Evolutionary conservation across 1,140 invertebrate species (phyloP), one percentile per base, ranked within the genome.

Genomic region (Caenorhabditis inopinata): DNA sequence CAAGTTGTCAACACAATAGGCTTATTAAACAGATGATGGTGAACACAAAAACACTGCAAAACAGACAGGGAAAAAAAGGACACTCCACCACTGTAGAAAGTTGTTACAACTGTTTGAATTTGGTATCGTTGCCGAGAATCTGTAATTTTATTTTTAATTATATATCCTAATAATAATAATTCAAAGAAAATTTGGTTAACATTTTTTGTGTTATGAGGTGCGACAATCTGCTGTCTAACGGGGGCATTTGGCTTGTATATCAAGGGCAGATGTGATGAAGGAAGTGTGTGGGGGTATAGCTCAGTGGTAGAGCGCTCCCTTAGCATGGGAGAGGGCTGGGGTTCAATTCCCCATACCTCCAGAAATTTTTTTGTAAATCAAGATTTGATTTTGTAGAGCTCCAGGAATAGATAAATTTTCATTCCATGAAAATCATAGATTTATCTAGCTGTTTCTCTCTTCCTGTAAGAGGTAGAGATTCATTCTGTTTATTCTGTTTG

Each of bases 101-200:
- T 85, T 93, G 92, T 87, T 93, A 93, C 93, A 93, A 94, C 88
- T 94, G 93, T 32, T 84, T 92, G 92, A 74, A 92, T 91, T 74
- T 91, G 87, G 78, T 93, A 92, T 46, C 91, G 89, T 49, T 91
- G 84, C 93, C 92, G 83, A 93, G 92, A 81, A 93, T 92, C n/a
- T 90, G 89, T 1, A 92, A 85, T 4, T 18, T n/a, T n/a, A n/a
- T n/a, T n/a, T n/a, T n/a, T n/a, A n/a, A n/a, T n/a, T n/a, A n/a
- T n/a, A n/a, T n/a, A n/a, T n/a, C n/a, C n/a, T n/a, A n/a, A n/a
- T n/a, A n/a, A n/a, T n/a, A n/a, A n/a, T n/a, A n/a, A n/a, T n/a
- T n/a, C n/a, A n/a, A n/a, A n/a, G n/a, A n/a, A n/a, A n/a, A n/a
- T n/a, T n/a, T n/a, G n/a, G n/a, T n/a, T n/a, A n/a, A n/a, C n/a